phyloP scores from a whole-genome alignment of 2,797 vertebrate genomes.

The Mus spretus region DNA sequence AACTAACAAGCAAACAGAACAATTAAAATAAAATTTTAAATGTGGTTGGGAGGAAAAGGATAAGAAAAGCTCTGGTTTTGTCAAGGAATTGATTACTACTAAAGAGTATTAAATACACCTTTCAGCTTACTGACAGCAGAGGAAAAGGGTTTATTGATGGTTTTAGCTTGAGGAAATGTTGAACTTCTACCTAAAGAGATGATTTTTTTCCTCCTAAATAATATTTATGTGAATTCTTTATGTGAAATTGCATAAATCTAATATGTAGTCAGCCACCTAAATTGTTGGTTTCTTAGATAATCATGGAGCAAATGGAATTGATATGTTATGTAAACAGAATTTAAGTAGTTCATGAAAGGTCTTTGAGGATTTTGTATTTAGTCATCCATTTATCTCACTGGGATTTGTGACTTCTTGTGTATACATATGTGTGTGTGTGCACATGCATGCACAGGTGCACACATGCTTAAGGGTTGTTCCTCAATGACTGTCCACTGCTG shows the following conservation, averaged over 20 bases:
- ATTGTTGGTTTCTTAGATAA: conserved; percentile 28
- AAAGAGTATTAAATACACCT: background rate
- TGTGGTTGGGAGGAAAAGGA: background rate
- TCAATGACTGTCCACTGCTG: background rate
- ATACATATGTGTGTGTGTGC: background rate
- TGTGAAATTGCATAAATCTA: conserved; percentile 16
- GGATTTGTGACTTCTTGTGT: background rate
- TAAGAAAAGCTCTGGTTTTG: background rate
- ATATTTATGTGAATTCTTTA: background rate
- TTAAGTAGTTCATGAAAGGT: background rate
- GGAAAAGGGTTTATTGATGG: background rate
- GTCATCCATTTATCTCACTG: background rate
- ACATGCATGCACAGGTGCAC: background rate
- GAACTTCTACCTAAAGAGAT: background rate
- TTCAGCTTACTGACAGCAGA: conserved; percentile 56
- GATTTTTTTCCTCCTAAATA: conserved; percentile 31
- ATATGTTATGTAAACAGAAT: conserved; percentile 17
- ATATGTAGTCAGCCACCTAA: background rate
- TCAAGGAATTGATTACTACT: background rate
- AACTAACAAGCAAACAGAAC: conserved; percentile 77
- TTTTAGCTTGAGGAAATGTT: background rate
- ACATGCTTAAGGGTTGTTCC: background rate
- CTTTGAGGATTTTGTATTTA: background rate
- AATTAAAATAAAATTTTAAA: conserved; percentile 68
- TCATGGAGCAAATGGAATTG: background rate